These are phyloP conservation scores for Remorina albescens DNA, from an alignment of 2,797 vertebrate species.

Conservation along the genomic window DNA sequence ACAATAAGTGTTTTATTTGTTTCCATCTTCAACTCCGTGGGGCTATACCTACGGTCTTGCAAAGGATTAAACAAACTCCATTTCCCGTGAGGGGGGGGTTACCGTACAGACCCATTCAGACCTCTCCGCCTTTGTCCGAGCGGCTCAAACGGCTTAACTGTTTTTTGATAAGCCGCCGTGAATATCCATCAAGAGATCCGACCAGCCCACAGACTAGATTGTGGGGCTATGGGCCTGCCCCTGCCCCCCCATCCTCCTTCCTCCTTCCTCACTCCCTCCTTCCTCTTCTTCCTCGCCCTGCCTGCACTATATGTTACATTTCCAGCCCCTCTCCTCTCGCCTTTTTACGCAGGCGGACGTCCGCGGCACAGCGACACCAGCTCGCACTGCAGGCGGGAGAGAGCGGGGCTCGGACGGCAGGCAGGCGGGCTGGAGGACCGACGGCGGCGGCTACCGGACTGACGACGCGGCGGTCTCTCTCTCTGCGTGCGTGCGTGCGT, in stretches of 20 bases:
- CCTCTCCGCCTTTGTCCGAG: slow-evolving; percentile 52
- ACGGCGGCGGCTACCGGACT: slow-evolving; percentile 42
- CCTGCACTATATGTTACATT: slow-evolving; percentile 67
- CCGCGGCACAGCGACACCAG: slow-evolving; percentile 68
- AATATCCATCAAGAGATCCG: slow-evolving; percentile 75
- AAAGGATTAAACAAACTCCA: slow-evolving; percentile 45
- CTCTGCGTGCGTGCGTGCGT: slow-evolving; percentile 9
- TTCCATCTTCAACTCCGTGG: not conserved
- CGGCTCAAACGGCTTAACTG: slow-evolving; percentile 56
- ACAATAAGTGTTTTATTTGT: not conserved
- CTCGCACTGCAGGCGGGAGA: slow-evolving; percentile 52
- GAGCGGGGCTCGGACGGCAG: slow-evolving; percentile 13
- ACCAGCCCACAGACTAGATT: slow-evolving; percentile 72
- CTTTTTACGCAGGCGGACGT: slow-evolving; percentile 70
- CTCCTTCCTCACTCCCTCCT: not conserved
- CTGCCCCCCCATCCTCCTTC: not conserved
- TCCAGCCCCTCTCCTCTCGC: slow-evolving; percentile 63
- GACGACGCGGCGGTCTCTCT: slow-evolving; percentile 39
- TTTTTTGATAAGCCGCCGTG: slow-evolving; percentile 77
- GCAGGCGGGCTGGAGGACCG: slow-evolving; percentile 13
- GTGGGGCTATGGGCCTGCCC: slow-evolving; percentile 53
- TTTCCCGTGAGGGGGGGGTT: slow-evolving; percentile 32
- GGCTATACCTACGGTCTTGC: slow-evolving; percentile 8
- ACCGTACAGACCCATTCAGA: slow-evolving; percentile 44
- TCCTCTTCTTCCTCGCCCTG: slow-evolving; percentile 21